Evolutionary conservation across 1,140 invertebrate genomes (phyloP).

Genomic region (Heliconius himera): DNA sequence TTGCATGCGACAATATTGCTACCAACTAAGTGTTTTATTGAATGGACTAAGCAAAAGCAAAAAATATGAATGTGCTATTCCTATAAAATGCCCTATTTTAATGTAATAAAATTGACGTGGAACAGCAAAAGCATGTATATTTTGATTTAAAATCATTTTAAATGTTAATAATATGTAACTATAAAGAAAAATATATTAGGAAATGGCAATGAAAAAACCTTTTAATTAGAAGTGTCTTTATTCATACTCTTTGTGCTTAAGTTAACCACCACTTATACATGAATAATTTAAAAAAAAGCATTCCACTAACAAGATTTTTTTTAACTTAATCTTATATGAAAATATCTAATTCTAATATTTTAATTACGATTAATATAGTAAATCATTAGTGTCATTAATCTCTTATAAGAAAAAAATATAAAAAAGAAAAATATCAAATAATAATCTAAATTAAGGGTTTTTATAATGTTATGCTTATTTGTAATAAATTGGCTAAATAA

Average conservation of each 20-base stretch:
- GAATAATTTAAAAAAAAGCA: conserved; percentile 1
- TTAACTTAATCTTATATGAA: not conserved
- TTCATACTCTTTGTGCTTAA: conserved; percentile 8
- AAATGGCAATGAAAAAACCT: not conserved
- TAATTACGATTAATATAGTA: not conserved
- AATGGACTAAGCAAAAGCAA: no score
- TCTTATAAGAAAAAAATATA: not conserved
- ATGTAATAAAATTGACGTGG: no score
- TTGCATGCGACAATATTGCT: no score
- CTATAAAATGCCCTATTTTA: no score
- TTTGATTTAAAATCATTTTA: not conserved
- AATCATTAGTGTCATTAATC: not conserved
- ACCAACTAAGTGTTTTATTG: no score
- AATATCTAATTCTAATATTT: not conserved
- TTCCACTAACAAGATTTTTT: not conserved
- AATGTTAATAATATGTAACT: not conserved
- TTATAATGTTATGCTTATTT: not conserved
- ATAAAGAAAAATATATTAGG: not conserved
- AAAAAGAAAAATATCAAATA: not conserved
- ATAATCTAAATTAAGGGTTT: not conserved
- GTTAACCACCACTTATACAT: not conserved
- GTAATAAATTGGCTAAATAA: not conserved
- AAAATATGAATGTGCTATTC: no score
- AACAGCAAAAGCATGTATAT: not conserved
- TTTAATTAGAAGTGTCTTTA: not conserved